phyloP scores from a whole-genome alignment of 2,113 vertebrate genomes.

The Bettongia penicillata region DNA sequence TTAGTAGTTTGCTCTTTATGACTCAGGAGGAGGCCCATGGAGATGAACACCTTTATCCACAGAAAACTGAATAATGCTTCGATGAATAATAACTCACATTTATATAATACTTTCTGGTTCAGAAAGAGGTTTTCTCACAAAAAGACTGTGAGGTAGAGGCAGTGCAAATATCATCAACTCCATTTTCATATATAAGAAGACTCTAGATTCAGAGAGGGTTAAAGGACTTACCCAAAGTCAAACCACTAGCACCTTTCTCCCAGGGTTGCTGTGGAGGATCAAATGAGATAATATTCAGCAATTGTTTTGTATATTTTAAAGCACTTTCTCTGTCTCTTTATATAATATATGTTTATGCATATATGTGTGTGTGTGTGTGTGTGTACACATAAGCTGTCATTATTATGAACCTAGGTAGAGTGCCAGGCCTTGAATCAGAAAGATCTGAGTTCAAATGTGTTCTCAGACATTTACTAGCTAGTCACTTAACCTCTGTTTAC shows the following conservation, averaged over 20 bases:
- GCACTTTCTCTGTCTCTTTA: not conserved
- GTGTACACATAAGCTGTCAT: not conserved
- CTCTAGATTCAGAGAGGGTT: not conserved
- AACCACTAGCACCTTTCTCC: not conserved
- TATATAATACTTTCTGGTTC: not conserved
- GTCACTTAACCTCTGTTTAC: not conserved
- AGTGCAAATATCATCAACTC: not conserved
- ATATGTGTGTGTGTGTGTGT: too few species aligned
- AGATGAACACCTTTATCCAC: not conserved
- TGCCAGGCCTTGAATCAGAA: not conserved
- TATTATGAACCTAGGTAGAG: not conserved
- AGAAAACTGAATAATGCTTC: not conserved
- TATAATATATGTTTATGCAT: not conserved
- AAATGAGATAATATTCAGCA: not conserved
- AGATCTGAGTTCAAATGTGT: not conserved
- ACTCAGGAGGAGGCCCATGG: not conserved
- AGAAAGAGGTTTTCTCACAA: not conserved
- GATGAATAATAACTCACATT: not conserved
- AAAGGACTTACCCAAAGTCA: not conserved
- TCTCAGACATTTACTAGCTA: not conserved
- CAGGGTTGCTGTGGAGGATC: not conserved
- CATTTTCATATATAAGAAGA: not conserved
- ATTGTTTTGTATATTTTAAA: not conserved
- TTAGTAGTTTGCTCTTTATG: not conserved
- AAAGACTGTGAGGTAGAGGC: not conserved